Percentiles rank a stretch among this genome's conserved stretches.
These are phyloP conservation scores for Brachirus orientalis DNA, from an alignment of 2,113 vertebrate species.

Conservation along the genomic window DNA sequence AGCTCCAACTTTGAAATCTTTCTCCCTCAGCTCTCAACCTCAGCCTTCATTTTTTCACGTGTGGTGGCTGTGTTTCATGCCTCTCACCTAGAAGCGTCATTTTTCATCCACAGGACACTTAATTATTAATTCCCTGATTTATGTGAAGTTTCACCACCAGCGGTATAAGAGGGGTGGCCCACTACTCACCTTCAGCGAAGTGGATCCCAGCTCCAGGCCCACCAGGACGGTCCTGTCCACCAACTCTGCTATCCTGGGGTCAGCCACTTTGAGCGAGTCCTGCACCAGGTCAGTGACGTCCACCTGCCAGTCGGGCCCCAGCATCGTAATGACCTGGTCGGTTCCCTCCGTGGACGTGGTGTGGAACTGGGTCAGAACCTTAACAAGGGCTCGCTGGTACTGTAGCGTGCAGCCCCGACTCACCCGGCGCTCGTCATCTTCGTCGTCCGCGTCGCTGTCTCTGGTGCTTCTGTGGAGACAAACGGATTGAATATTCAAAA, in stretches of 20 bases:
- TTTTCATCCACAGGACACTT: conserved; percentile 9
- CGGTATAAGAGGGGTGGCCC: too few species aligned
- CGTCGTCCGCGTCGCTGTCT: conserved; percentile 92
- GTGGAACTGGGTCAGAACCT: conserved; percentile 98
- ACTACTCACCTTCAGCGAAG: conserved; percentile 88
- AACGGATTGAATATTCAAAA: too few species aligned
- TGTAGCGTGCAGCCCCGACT: conserved; percentile 94
- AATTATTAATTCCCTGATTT: conserved; percentile 3
- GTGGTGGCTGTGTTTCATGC: not conserved
- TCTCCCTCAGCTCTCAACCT: conserved; percentile 1
- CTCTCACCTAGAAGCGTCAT: conserved; percentile 7
- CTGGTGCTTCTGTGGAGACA: conserved; percentile 82
- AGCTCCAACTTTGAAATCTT: conserved; percentile 14
- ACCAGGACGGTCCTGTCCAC: conserved; percentile 91
- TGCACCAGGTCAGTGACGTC: conserved; percentile 97
- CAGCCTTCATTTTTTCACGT: not conserved
- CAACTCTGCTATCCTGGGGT: conserved; percentile 91
- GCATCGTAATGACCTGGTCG: conserved; percentile 96
- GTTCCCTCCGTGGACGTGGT: conserved; percentile 93
- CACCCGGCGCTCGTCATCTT: conserved; percentile 87
- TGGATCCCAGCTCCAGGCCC: conserved; percentile 91
- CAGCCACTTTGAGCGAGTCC: conserved; percentile 91
- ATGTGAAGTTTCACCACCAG: not conserved
- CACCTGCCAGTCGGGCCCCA: conserved; percentile 97
- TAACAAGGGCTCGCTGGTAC: conserved; percentile 92